These are phyloP conservation scores for Podabrus alpinus DNA, from an alignment of 2,888 invertebrate genomes.

Conservation along the genomic window DNA sequence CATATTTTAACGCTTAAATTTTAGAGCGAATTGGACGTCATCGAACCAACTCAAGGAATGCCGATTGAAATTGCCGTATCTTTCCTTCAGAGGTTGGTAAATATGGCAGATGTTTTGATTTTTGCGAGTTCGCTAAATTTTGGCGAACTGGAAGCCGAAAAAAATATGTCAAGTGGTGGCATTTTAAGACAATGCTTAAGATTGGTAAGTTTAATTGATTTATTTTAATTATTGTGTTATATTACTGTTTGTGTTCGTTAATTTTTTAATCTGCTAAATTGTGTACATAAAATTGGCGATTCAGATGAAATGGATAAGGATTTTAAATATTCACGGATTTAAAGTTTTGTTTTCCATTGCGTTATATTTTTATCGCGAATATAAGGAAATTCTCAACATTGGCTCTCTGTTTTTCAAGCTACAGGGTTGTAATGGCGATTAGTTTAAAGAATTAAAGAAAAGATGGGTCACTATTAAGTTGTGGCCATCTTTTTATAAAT, in stretches of 20 bases:
- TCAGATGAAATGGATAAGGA: neutral
- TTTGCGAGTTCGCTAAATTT: conserved; percentile 98
- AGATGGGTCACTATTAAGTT: no score
- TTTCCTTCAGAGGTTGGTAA: conserved; percentile 96
- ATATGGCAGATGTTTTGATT: conserved; percentile 97
- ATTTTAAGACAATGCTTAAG: conserved; percentile 95
- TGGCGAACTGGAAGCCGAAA: conserved; percentile 97
- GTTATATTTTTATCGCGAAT: neutral
- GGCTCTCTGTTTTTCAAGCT: no score
- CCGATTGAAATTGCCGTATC: conserved; percentile 97
- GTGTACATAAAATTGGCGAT: neutral
- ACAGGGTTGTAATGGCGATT: no score
- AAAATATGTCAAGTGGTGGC: conserved; percentile 99
- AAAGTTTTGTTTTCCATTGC: neutral
- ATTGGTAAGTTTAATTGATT: conserved; percentile 67
- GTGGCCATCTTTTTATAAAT: no score
- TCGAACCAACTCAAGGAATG: conserved; percentile 98
- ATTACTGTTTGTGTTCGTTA: neutral
- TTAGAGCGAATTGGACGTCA: conserved; percentile 96
- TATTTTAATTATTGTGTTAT: neutral
- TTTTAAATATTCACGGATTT: neutral
- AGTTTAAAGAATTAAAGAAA: no score
- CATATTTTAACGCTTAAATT: neutral
- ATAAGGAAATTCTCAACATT: no score
- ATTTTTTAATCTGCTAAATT: neutral